Percentiles rank a stretch among this genome's conserved stretches.
These are phyloP conservation scores for Aromia moschata DNA, from an alignment of 2,888 invertebrate species.

Conservation along the genomic window DNA sequence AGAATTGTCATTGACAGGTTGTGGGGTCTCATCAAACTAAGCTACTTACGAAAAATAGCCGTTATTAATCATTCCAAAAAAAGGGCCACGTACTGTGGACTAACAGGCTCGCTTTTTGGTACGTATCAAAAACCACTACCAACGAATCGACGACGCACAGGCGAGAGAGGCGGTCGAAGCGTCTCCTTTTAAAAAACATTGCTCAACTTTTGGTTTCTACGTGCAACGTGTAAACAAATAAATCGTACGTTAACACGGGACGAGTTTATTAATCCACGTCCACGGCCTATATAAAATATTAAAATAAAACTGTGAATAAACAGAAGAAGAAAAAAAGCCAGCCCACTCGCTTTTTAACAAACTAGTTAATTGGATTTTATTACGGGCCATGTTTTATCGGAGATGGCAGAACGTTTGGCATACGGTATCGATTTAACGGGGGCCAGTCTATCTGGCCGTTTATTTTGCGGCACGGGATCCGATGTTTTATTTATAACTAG, in stretches of 20 bases:
- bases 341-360: not conserved
- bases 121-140: too few relatives aligned
- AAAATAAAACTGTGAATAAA: not conserved
- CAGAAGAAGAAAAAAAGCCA: not conserved
- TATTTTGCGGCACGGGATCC: conserved; percentile 18
- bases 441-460: conserved; percentile 4
- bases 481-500: conserved; percentile 25
- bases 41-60: too few relatives aligned
- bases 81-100: too few relatives aligned
- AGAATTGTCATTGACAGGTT: too few relatives aligned
- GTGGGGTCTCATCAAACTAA: too few relatives aligned
- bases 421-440: conserved; percentile 16
- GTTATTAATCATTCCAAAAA: too few relatives aligned
- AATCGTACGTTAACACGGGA: not conserved
- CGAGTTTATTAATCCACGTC: not conserved
- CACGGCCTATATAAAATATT: not conserved
- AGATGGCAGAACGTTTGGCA: conserved; percentile 20
- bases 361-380: conserved; percentile 19
- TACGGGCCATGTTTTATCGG: conserved; percentile 8
- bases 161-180: not conserved
- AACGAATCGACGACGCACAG: too few relatives aligned
- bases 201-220: not conserved
- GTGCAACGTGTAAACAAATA: not conserved
- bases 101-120: too few relatives aligned
- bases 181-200: not conserved